Percentiles rank a stretch among this genome's conserved stretches.
These are phyloP conservation scores for Cataglyphis rosenhaueri DNA, from an alignment of 2,888 invertebrate species.

Conservation along the genomic window DNA sequence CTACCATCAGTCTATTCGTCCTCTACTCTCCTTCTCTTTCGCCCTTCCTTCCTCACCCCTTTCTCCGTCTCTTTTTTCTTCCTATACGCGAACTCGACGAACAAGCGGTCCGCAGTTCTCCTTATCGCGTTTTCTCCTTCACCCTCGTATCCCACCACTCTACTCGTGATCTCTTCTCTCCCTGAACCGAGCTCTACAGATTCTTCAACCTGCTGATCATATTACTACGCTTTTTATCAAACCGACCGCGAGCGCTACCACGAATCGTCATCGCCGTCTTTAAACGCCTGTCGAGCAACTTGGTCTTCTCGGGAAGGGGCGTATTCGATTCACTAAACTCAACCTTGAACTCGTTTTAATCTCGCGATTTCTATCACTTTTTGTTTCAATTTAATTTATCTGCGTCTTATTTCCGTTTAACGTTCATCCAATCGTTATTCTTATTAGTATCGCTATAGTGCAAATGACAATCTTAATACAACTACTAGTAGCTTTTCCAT, in stretches of 20 bases:
- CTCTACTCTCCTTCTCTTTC: constrained; percentile 47
- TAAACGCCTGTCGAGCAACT: constrained; percentile 36
- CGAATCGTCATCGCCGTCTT: constrained; percentile 35
- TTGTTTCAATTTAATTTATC: constrained; percentile 6
- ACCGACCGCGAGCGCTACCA: constrained; percentile 43
- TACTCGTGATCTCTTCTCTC: constrained; percentile 29
- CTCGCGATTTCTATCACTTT: constrained; percentile 8
- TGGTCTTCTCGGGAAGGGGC: constrained; percentile 2
- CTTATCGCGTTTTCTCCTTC: constrained; percentile 44
- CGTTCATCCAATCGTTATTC: not conserved
- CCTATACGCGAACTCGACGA: constrained; percentile 34
- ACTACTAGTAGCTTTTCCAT: not conserved
- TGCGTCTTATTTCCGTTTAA: constrained; percentile 13
- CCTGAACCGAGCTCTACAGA: constrained; percentile 42
- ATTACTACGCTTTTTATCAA: constrained; percentile 68
- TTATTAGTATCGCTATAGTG: not conserved
- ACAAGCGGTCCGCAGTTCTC: constrained; percentile 47
- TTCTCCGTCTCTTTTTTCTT: constrained; percentile 56
- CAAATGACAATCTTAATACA: not conserved
- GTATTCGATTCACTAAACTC: constrained; percentile 26
- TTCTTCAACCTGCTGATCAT: constrained; percentile 68
- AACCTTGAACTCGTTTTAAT: constrained; percentile 36
- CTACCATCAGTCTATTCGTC: constrained; percentile 51
- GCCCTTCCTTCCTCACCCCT: not conserved
- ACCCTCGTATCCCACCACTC: constrained; percentile 37